These are phyloP conservation scores for Tachyglossus aculeatus DNA, from an alignment of 2,797 vertebrate species.

Conservation along the genomic window DNA sequence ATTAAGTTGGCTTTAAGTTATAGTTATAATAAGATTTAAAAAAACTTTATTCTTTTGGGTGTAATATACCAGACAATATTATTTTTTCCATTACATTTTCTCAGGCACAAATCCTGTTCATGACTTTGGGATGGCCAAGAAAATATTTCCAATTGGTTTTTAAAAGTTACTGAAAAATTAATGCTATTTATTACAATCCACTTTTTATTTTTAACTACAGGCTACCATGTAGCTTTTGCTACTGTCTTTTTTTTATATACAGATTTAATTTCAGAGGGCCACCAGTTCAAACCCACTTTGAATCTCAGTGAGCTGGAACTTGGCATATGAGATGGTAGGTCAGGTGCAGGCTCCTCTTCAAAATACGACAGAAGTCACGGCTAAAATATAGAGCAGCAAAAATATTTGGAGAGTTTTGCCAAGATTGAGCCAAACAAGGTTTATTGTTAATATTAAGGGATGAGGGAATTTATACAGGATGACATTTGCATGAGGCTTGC, in stretches of 20 bases:
- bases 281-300: constrained; percentile 45
- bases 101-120: neutral
- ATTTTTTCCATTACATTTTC: neutral
- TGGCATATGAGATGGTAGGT: constrained; percentile 46
- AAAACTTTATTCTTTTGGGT: neutral
- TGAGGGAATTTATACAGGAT: neutral
- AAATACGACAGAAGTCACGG: constrained; percentile 54
- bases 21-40: neutral
- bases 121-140: neutral
- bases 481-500: constrained; percentile 16
- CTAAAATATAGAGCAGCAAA: constrained; percentile 66
- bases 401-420: constrained; percentile 41
- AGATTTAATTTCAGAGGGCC: constrained; percentile 41
- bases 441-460: constrained; percentile 24
- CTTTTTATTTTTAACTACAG: constrained; percentile 53
- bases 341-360: constrained; percentile 62
- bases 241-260: constrained; percentile 49
- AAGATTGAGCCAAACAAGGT: constrained; percentile 52
- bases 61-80: neutral
- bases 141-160: neutral
- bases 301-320: constrained; percentile 48
- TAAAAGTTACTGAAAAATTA: neutral
- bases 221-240: constrained; percentile 3
- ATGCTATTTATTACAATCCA: neutral
- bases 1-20: neutral